A percentile compares a stretch with the other conserved stretches of the same genome.
Conservation (phyloP, 2,888 invertebrate species). For the Diogma glabrata region DNA sequence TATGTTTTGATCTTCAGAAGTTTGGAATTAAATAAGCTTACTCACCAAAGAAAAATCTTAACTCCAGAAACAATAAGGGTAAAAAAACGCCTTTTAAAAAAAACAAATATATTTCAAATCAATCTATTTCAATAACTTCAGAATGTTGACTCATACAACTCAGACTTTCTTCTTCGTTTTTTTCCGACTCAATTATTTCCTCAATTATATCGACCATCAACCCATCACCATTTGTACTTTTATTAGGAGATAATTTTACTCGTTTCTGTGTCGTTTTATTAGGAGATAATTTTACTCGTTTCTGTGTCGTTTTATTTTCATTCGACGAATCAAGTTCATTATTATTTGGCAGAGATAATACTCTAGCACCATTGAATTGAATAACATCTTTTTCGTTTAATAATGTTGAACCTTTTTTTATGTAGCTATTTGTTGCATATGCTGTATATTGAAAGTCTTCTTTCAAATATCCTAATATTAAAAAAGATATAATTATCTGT, state of each 20-base stretch:
- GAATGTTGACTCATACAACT: too few species aligned
- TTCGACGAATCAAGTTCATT: neutral
- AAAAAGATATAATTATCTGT: conserved; percentile 56
- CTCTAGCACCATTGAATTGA: conserved; percentile 10
- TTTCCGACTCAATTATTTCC: neutral
- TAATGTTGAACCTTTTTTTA: conserved; percentile 44
- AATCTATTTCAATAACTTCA: too few species aligned
- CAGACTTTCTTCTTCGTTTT: conserved; percentile 1
- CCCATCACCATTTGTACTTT: neutral
- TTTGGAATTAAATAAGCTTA: too few species aligned
- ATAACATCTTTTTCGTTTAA: conserved; percentile 28
- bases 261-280: neutral
- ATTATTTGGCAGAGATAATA: conserved; percentile 9
- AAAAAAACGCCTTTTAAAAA: too few species aligned
- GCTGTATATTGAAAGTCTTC: conserved; percentile 88
- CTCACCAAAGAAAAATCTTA: too few species aligned
- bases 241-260: neutral
- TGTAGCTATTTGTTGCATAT: conserved; percentile 74
- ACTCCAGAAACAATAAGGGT: too few species aligned
- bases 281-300: too few species aligned
- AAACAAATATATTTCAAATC: too few species aligned
- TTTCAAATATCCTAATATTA: conserved; percentile 57
- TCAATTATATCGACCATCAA: neutral
- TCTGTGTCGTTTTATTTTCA: neutral
- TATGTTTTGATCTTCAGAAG: too few species aligned